Base-by-base conservation (phyloP, 1,140 invertebrate species). In the Drosophila ambigua region DNA sequence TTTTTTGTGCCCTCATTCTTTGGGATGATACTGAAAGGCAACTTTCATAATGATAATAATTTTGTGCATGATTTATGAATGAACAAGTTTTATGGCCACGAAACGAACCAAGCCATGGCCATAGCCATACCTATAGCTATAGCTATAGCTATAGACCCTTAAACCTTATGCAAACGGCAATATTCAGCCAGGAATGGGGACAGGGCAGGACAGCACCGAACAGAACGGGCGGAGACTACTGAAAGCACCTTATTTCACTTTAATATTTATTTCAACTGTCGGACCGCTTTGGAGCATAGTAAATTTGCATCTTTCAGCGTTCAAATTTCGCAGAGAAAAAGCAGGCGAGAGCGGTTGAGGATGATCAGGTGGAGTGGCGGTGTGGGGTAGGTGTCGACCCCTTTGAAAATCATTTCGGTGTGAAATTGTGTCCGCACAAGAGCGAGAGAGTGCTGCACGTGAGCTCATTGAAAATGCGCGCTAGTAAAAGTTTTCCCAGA, bases 21-120 rank as follows among this genome's bases (percentile, higher is more conserved):
- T 58, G 55, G 60, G 79, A 83, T 88, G 79, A 79, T 83, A 77
- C 63, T 65, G 72, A 79, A 88, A 77, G 83, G 79, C 84, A 83
- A 88, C 84, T 88, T 88, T 83, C 79, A 89, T 88, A 89, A 88
- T 88, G 83, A 88, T 88, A 89, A 88, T 88, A 88, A 88, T 88
- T 88, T 88, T 88, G 76, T 89, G 76, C 76, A 88, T 88, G 83
- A 88, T 88, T 88, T 88, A 88, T 88, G 83, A 88, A 83, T 77
- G 83, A 68, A 72, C 79, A 88, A 88, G 84, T 88, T 88, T 89
- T 79, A 88, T 89, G 77, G 83, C 65, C 82, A 48, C 63, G 48
- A 64, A 72, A 43, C 39, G 45, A 23, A 28, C 43, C 76, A 52
- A 46, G 46, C 45, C 55, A 11, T 0, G 53, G 43, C 50, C 50